phyloP scores from a whole-genome alignment of 2,888 invertebrate genomes.

The Bembecia ichneumoniformis region DNA sequence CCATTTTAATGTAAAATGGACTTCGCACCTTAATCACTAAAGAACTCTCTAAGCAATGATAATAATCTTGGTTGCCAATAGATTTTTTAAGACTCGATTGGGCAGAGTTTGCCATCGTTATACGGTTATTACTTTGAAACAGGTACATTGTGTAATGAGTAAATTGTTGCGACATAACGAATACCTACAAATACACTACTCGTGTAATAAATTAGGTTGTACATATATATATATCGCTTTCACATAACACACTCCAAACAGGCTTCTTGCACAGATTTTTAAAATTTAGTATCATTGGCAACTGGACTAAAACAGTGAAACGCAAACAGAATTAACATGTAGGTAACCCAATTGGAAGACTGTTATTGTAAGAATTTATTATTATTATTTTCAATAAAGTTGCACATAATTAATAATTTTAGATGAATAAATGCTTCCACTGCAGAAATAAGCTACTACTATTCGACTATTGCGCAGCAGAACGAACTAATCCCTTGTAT shows the following conservation, averaged over 20 bases:
- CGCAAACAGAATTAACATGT: constrained; percentile 27
- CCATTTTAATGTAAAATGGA: neutral
- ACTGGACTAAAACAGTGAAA: constrained; percentile 4
- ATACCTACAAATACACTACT: too few relatives aligned
- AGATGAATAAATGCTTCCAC: neutral
- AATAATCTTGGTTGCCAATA: too few relatives aligned
- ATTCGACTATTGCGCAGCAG: constrained; percentile 40
- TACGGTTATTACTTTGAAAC: too few relatives aligned
- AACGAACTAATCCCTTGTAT: constrained; percentile 51
- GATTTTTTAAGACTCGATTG: too few relatives aligned
- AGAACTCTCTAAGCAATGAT: too few relatives aligned
- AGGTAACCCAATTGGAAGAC: constrained; percentile 60
- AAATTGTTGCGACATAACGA: too few relatives aligned
- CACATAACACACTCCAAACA: neutral
- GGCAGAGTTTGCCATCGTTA: too few relatives aligned
- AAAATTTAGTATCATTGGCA: too few relatives aligned
- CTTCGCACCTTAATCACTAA: neutral
- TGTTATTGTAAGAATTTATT: constrained; percentile 28
- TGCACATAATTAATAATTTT: neutral
- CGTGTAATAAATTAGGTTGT: too few relatives aligned
- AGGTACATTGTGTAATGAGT: too few relatives aligned
- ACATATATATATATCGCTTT: neutral
- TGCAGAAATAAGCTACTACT: constrained; percentile 8
- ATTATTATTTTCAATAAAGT: neutral
- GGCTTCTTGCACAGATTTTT: too few relatives aligned